Evolutionary conservation across 2,888 invertebrate species (phyloP).

Genomic region (Branchellion lobata): DNA sequence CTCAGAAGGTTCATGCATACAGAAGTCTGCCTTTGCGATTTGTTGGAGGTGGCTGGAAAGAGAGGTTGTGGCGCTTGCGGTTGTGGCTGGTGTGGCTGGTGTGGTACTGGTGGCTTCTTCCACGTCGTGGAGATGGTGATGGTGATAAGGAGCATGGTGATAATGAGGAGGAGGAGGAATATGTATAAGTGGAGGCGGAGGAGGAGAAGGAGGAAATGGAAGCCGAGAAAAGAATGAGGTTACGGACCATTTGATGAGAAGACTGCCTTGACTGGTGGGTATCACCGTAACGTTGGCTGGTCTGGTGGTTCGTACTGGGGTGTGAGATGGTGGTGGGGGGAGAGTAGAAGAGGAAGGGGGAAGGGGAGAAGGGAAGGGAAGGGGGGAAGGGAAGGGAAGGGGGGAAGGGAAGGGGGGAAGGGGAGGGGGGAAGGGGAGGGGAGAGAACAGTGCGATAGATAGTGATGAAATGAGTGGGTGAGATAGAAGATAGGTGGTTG

Average conservation of each 20-base stretch:
- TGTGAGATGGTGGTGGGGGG: too few relatives aligned
- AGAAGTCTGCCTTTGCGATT: not conserved
- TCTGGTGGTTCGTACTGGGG: not conserved
- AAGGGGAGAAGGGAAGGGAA: too few relatives aligned
- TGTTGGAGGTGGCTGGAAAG: conserved; percentile 3
- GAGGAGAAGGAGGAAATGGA: too few relatives aligned
- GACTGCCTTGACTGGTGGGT: conserved; percentile 15
- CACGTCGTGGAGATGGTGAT: not conserved
- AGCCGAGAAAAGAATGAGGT: not conserved
- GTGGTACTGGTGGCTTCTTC: not conserved
- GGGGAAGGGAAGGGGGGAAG: too few relatives aligned
- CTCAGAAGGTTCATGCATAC: not conserved
- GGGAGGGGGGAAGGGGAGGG: too few relatives aligned
- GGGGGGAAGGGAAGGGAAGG: too few relatives aligned
- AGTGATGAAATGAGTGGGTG: too few relatives aligned
- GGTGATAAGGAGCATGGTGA: not conserved
- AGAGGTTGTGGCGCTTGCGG: not conserved
- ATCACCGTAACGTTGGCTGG: conserved; percentile 40
- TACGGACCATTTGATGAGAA: conserved; percentile 35
- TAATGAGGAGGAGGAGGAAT: not conserved
- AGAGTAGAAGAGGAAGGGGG: too few relatives aligned
- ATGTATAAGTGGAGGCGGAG: too few relatives aligned
- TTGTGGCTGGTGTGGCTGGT: not conserved
- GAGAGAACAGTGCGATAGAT: too few relatives aligned
- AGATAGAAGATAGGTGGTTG: too few relatives aligned